A percentile compares a stretch with the other conserved stretches of the same genome.
Evolutionary conservation across 2,797 vertebrate genomes (phyloP).

Genomic region (Cuniculus paca): DNA sequence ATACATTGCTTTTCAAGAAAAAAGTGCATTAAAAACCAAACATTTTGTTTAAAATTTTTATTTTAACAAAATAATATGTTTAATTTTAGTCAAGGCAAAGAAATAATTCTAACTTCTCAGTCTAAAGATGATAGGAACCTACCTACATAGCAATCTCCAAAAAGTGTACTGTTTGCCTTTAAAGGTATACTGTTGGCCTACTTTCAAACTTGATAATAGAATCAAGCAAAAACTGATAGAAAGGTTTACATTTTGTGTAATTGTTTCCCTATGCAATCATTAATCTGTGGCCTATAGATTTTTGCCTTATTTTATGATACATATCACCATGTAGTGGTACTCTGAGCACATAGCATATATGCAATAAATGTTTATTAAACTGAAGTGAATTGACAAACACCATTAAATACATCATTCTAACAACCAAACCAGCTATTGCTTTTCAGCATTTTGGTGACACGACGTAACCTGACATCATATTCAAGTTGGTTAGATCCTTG

Average conservation of each 20-base stretch:
- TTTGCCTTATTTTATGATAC: constrained; percentile 22
- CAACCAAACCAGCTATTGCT: constrained; percentile 87
- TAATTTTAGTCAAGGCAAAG: constrained; percentile 4
- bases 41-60: constrained; percentile 59
- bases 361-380: constrained; percentile 12
- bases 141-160: not conserved
- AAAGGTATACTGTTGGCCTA: not conserved
- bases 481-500: constrained; percentile 84
- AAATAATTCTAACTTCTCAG: constrained; percentile 36
- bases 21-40: not conserved
- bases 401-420: not conserved
- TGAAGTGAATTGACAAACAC: not conserved
- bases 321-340: not conserved
- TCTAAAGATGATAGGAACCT: not conserved
- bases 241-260: not conserved
- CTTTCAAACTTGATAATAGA: constrained; percentile 38
- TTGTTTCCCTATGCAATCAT: not conserved
- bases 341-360: not conserved
- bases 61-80: constrained; percentile 59
- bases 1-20: not conserved
- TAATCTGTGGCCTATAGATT: not conserved
- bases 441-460: constrained; percentile 80
- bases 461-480: constrained; percentile 79
- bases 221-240: constrained; percentile 36
- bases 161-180: not conserved